phyloP scores from a whole-genome alignment of 2,113 vertebrate genomes.

The Mastomys natalensis region DNA sequence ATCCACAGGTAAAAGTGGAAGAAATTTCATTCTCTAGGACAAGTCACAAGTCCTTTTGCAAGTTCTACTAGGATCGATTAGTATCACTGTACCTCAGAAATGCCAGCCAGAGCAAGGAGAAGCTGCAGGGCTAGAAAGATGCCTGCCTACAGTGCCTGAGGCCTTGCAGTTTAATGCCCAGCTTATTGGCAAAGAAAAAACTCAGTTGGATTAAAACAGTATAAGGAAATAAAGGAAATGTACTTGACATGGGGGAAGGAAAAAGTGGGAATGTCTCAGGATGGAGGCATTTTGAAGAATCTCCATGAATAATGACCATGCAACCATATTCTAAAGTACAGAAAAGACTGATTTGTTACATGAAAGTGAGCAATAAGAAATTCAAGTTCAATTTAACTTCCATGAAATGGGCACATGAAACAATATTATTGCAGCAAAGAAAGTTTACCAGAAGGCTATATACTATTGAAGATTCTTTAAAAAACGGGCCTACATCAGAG shows the following conservation, averaged over 20 bases:
- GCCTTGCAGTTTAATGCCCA: background rate
- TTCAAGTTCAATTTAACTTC: background rate
- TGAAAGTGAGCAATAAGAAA: background rate
- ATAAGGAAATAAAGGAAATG: background rate
- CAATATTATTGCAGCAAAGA: background rate
- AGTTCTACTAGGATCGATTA: background rate
- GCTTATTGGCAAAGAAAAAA: background rate
- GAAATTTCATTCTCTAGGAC: background rate
- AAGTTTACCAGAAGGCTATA: background rate
- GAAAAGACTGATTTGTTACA: background rate
- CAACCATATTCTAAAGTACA: background rate
- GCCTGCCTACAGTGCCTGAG: too few species aligned
- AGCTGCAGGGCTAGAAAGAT: background rate
- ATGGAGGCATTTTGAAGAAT: background rate
- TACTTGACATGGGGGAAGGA: background rate
- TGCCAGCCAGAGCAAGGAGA: background rate
- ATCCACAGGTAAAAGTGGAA: background rate
- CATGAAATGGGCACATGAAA: background rate
- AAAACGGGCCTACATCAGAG: background rate
- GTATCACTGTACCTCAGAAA: background rate
- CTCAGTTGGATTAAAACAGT: background rate
- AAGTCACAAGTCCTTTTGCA: background rate
- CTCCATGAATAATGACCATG: background rate
- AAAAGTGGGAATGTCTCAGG: background rate
- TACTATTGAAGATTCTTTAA: background rate